Evolutionary conservation across 2,797 vertebrate genomes (phyloP), one percentile per base, ranked within the genome.

Genomic region (Hapalemur alaotrensis): DNA sequence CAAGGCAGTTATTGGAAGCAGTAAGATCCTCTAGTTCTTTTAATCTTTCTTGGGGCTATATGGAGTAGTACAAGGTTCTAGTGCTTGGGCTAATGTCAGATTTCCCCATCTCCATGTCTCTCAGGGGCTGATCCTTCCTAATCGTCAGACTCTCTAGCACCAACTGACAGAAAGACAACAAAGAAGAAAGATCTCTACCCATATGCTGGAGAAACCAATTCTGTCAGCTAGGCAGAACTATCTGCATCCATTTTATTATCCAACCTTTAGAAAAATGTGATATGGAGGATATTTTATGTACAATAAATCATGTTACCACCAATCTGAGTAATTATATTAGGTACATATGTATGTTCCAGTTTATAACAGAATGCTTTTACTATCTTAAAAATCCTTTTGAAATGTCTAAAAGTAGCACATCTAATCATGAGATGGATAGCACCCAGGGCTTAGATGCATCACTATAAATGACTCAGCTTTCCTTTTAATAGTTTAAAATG

Each of bases 401-500:
- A 93, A 92, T 96, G 94, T 89, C 65, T 70, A 35, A 89, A 97
- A 85, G 57, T 67, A 97, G 38, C 63, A 95, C 84, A 96, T 76
- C 81, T 32, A 83, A 85, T 86, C 0, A 0, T 13, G n/a, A 14
- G 69, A 43, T 76, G 32, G 72, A 80, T 95, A 93, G 41, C 63
- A 35, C 72, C 72, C 88, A 92, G 78, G 80, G 79, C 91, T 96
- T 96, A 96, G 95, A 94, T 43, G 35, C 41, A 92, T 79, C 78
- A 65, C 43, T 57, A 22, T 28, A 50, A 79, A 41, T 97, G 97
- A 97, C 95, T 96, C 8, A 80, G 52, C 75, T 89, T 94, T 97
- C 93, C 76, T 97, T 79, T 87, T 73, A 96, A 87, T 95, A 83
- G 95, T 85, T 72, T n/a, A 93, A 95, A 98, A 93, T 35, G 8